Evolutionary conservation across 2,888 invertebrate species (phyloP).

Genomic region (Noctua fimbriata): DNA sequence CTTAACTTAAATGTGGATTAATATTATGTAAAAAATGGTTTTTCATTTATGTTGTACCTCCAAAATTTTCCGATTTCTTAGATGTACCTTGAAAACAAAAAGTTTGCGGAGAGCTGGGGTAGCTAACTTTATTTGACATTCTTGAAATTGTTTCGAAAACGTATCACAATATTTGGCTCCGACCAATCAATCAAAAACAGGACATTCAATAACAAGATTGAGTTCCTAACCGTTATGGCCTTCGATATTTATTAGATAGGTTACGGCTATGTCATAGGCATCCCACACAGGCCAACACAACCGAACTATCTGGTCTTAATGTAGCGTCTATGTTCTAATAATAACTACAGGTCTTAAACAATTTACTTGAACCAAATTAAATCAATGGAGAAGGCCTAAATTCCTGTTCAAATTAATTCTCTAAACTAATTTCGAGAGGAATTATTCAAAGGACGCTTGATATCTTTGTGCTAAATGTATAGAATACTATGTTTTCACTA

Average conservation of each 20-base stretch:
- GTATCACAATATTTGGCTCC: background rate
- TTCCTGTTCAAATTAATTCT: slow-evolving; percentile 26
- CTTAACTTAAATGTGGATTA: too few species aligned
- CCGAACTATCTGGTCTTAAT: background rate
- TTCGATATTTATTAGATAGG: background rate
- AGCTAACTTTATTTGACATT: background rate
- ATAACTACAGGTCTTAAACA: slow-evolving; percentile 8
- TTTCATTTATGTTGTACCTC: too few species aligned
- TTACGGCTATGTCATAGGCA: background rate
- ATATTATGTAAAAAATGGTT: too few species aligned
- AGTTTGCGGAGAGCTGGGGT: too few species aligned
- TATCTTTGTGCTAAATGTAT: background rate
- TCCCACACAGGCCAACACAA: background rate
- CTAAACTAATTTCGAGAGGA: slow-evolving; percentile 9
- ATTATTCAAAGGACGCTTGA: background rate
- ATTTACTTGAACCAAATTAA: slow-evolving; percentile 7
- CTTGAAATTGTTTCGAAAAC: background rate
- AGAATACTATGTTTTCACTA: background rate
- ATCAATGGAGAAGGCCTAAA: slow-evolving; percentile 27
- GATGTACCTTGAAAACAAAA: too few species aligned
- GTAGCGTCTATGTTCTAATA: background rate
- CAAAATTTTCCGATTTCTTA: too few species aligned
- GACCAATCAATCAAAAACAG: background rate
- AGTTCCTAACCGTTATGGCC: background rate
- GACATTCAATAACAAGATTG: background rate